Evolutionary conservation across 1,140 invertebrate species (phyloP), one percentile per base, ranked within the genome.

Genomic region (Trichomalopsis sarcophagae): DNA sequence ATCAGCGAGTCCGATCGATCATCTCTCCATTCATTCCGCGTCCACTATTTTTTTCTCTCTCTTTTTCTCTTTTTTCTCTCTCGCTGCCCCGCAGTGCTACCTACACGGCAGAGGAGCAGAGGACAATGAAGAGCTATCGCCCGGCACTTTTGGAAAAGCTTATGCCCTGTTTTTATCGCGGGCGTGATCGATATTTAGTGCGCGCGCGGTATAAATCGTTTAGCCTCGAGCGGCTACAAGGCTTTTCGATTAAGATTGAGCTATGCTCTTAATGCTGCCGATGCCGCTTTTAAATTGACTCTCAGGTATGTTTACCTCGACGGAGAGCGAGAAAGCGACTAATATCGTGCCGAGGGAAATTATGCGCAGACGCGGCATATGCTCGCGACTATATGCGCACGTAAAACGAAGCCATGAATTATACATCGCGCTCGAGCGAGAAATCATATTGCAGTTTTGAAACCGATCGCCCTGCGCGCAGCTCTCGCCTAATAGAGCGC

Each of bases 1-100:
- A 50, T 50, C 47, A 50, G 9, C 14, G 14, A 62, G 55, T n/a
- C 81, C 86, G 85, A 89, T 89, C 89, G 87, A 90, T 90, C 88
- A 89, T 88, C 85, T 75, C 84, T 71, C 82, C 86, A 73, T 66
- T n/a, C 36, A 36, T 50, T 55, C 74, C 82, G 23, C 13, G 36
- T 40, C 36, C 36, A 40, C 36, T 40, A 40, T 68, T 81, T 73
- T 81, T 47, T 50, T 55, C 44, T 40, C 55, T 11, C 87, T 87
- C 83, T 86, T 87, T 85, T 75, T 83, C 86, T 87, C 68, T 85
- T 78, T 75, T 55, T 23, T 11, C 27, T 17, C n/a, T 0, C 2
- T 71, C 27, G 17, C 13, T 2, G 23, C 3, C 10, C 23, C 33
- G 33, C n/a, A 27, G 23, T 85, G 77, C 36, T 82, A 71, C 78